Evolutionary conservation across 2,888 invertebrate genomes (phyloP).

Genomic region (Mythimna pallens): DNA sequence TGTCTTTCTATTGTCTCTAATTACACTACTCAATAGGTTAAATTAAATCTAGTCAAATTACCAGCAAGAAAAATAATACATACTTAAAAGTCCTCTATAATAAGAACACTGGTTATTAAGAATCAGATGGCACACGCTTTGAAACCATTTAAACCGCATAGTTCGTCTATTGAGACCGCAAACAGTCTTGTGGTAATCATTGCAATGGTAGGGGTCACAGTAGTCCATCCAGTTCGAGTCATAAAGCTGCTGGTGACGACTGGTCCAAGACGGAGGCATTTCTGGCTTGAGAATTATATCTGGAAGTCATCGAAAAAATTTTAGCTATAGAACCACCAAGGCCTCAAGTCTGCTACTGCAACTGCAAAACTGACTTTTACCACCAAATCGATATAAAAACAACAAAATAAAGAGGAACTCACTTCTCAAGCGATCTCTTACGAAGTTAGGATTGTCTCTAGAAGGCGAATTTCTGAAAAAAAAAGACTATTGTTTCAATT

Average conservation of each 20-base stretch:
- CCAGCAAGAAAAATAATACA: conserved; percentile 50
- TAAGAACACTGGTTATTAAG: conserved; percentile 78
- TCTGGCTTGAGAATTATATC: conserved; percentile 71
- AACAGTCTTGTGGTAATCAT: conserved; percentile 72
- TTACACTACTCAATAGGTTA: no score
- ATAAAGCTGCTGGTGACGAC: conserved; percentile 56
- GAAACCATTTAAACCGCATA: conserved; percentile 80
- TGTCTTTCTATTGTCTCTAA: no score
- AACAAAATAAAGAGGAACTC: not conserved
- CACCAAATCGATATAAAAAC: no score
- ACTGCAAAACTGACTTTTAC: no score
- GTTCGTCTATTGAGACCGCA: conserved; percentile 77
- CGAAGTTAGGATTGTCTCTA: conserved; percentile 21
- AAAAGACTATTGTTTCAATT: no score
- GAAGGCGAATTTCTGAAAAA: conserved; percentile 4
- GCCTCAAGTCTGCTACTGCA: no score
- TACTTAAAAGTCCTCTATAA: conserved; percentile 77
- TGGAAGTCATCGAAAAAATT: conserved; percentile 34
- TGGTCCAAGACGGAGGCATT: conserved; percentile 63
- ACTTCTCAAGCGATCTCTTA: conserved; percentile 44
- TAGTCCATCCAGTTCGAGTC: conserved; percentile 80
- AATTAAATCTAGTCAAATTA: no score
- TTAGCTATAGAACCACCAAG: no score
- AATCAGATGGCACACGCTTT: conserved; percentile 79
- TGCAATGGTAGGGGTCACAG: conserved; percentile 82